Base-by-base conservation (phyloP, 2,888 invertebrate genomes). In the Carterocephalus palaemon region DNA sequence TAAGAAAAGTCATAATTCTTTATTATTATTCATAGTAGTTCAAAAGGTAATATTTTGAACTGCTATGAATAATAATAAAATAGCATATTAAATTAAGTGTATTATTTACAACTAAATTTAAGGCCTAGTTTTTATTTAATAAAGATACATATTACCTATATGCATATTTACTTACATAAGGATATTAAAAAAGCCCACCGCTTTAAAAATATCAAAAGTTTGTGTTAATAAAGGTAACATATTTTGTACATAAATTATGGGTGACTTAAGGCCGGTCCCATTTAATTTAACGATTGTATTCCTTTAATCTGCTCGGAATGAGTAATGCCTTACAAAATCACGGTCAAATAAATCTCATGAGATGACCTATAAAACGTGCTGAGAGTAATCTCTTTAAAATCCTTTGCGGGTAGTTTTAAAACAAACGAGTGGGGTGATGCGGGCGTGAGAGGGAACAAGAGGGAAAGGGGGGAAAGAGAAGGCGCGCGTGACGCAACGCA, bases 351-450 rank as follows among this genome's bases (percentile, higher is more conserved):
- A 80, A 79, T 81, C 75, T 77, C 64, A 55, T 59, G 67, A 72
- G 77, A 82, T 79, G 73, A 76, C 77, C 82, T 80, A 78, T 81
- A 81, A 83, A 80, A 74, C 65, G 67, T 70, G 70, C 62, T 64
- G 66, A 60, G 61, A 69, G 74, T 75, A 77, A 82, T 81, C 75
- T 76, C 75, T 77, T 83, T 79, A 79, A 80, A 83, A 74, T 74
- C 74, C 70, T 76, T 74, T 70, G 76, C 70, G 77, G 75, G 72
- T 81, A 81, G 79, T 78, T 77, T 71, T 64, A 66, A 75, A 66
- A 72, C 70, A 70, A 71, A 67, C 66, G 60, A 62, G 60, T 38
- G 47, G 48, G 48, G 53, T 40, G 48, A 51, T 46, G 50, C 48
- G 48, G 58, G 48, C 42, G 49, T 26, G 49, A 46, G 40, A 52